Evolutionary conservation across 2,113 vertebrate genomes (phyloP), one percentile per base, ranked within the genome.

Genomic region (Bungarus multicinctus): DNA sequence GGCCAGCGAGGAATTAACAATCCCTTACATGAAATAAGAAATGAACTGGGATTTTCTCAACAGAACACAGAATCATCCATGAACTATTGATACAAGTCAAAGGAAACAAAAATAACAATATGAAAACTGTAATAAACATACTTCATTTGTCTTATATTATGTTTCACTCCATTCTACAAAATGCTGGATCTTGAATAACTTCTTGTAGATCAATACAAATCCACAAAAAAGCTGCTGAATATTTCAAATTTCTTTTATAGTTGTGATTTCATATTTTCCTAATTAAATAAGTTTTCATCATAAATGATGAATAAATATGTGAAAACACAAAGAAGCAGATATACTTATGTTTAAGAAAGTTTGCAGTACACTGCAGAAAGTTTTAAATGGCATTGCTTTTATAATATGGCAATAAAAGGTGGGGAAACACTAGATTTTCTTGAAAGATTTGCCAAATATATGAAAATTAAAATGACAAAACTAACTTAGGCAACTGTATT

Each of bases 1-100:
- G 93, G 90, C 50, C 90, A 92, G 50, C 58, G 34, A 58, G 93
- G 22, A 89, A 93, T 90, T 95, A 88, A 91, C 88, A 92, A 69
- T 4, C 50, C 11, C 43, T 55, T 87, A 2, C 85, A 93, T 87
- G 16, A 23, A 39, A 45, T 43, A 89, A 9, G 87, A 58, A 0
- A 8, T 27, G 16, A 25, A 20, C 85, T 91, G 9, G 52, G 55
- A 69, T 90, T 60, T 81, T 95, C 94, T 57, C 54, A 94, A 92
- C 89, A 27, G 58, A 23, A 50, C 55, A 92, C 9, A 22, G 12
- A 3, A 2, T 93, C 27, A n/a, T 88, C 93, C 3, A 43, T 58
- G 88, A 95, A 89, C 93, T 39, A 69, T 30, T 93, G n/a, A 52
- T 88, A 60, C 94, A 93, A 93, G 74, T 93, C 85, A 94, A 95